Base-by-base conservation (phyloP, 92 coral and sea anemone genomes). In the Actinernus sp. region DNA sequence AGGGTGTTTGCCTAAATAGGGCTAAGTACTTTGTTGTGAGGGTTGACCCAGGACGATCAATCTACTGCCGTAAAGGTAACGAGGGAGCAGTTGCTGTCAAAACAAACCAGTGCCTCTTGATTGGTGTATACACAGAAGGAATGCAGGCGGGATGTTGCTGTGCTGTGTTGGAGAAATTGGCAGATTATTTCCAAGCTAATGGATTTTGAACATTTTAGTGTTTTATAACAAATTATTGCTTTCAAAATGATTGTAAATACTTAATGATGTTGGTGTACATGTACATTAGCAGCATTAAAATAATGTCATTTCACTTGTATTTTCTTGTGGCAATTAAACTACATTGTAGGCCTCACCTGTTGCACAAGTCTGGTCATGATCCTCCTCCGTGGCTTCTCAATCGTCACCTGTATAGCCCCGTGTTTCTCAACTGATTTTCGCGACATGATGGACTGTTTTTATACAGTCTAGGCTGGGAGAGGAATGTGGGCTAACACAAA, bases 1-100 rank as follows among this genome's bases (percentile, higher is more conserved):
- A 84, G 19, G 98, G 98, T 24, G 74, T 93, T 26, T 69, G 90
- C 16, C 67, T 93, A 10, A 86, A 79, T 36, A 60, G 88, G 30
- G 65, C 84, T n/a, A 90, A 77, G 75, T 93, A 82, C 68, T 48
- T 70, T 3, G 77, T 86, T 57, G 71, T 86, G 6, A 78, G 93
- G 55, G 84, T 92, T 25, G 98, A 86, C 12, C 98, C 98, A 33
- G 98, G 98, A 25, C 76, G 78, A 24, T 86, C 98, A 3, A 34
- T 93, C 24, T 65, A 78, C 49, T 90, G 93, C 31, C 81, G 97
- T 34, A 78, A 87, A 17, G 97, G 97, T 55, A 60, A 68, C n/a
- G 97, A 93, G 59, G 98, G 98, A 7, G 93, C 86, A 14, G 74
- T 93, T 38, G 98, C 98, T 2, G 81, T 93, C 55, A 86, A 86